A percentile compares a stretch with the other conserved stretches of the same genome.
Evolutionary conservation across 2,888 invertebrate genomes (phyloP).

Genomic region (Sphaeridia pumilis): DNA sequence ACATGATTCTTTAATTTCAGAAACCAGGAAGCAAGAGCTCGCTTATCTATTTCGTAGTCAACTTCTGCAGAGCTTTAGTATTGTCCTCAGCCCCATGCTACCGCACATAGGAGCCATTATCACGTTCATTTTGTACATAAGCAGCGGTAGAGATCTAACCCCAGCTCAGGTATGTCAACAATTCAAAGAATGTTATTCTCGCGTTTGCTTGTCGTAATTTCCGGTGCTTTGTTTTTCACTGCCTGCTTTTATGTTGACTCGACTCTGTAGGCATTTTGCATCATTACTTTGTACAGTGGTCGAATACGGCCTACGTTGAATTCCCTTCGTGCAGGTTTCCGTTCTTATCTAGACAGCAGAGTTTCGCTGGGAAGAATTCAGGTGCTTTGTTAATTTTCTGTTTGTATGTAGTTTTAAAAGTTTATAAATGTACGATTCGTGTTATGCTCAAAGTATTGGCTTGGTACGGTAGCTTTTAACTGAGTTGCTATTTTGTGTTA

Average conservation of each 20-base stretch:
- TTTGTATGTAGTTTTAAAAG: no score
- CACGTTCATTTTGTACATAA: slow-evolving; percentile 48
- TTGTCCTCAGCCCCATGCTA: slow-evolving; percentile 49
- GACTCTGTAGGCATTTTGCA: slow-evolving; percentile 34
- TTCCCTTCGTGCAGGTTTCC: slow-evolving; percentile 22
- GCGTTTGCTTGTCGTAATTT: no score
- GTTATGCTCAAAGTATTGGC: no score
- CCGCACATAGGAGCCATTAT: slow-evolving; percentile 50
- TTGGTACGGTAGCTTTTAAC: no score
- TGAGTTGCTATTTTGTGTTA: no score
- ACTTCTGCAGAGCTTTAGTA: slow-evolving; percentile 49
- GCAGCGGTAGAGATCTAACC: slow-evolving; percentile 47
- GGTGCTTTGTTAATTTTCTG: slow-evolving; percentile 38
- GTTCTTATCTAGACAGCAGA: slow-evolving; percentile 38
- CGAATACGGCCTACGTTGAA: slow-evolving; percentile 31
- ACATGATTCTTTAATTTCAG: slow-evolving; percentile 38
- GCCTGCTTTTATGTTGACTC: no score
- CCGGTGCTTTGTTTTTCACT: no score
- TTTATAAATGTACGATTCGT: no score
- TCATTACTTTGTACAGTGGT: slow-evolving; percentile 25
- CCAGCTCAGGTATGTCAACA: slow-evolving; percentile 49
- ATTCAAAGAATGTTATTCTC: no score
- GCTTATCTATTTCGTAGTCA: slow-evolving; percentile 46
- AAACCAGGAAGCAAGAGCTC: slow-evolving; percentile 45
- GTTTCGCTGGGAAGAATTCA: slow-evolving; percentile 40